Base-by-base conservation (phyloP, 2,888 invertebrate genomes). In the Stomorhina lunata region DNA sequence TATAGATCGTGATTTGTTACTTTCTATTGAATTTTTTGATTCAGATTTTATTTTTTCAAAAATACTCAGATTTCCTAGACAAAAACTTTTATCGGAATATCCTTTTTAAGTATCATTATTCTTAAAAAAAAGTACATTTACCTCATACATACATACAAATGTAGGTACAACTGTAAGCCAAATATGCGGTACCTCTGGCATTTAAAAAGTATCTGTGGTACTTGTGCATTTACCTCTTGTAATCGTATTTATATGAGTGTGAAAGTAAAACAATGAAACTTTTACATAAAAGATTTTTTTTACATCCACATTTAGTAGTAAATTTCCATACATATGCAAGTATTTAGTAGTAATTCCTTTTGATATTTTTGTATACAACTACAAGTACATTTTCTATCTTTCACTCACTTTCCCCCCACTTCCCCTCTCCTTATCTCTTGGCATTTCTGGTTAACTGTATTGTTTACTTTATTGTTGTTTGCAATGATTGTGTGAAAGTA, bases 201-300 rank as follows among this genome's bases (percentile, higher is more conserved):
- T n/a, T n/a, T n/a, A n/a, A 32, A n/a, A 53, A 17, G 48, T 55
- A 32, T 53, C 4, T 50, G 63, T 50, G 7, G 29, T 55, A 55
- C 29, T 27, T 65, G 37, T 34, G 34, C 57, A 45, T 71, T 45
- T 25, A 34, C 48, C n/a, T n/a, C n/a, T 48, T 43, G 34, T 17
- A 27, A 53, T 53, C 25, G 22, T 78, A 20, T 53, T 27, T 48
- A 27, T 61, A 17, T 17, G n/a, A 32, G 50, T 69, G 53, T 25
- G 37, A 68, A 69, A 65, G 34, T 75, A 57, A 65, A 65, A 75
- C 65, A 75, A 65, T 75, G 65, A 45, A 65, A 65, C 25, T 57
- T 63, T 29, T 25, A 55, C 10, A 40, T n/a, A 61, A 37, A 9
- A 37, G 53, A 20, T 25, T 66, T 66, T 25, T 15, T 22, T 12